Percentiles rank a stretch among this genome's conserved stretches.
phyloP scores from a whole-genome alignment of 1,140 invertebrate genomes.

The Diorhabda carinulata region DNA sequence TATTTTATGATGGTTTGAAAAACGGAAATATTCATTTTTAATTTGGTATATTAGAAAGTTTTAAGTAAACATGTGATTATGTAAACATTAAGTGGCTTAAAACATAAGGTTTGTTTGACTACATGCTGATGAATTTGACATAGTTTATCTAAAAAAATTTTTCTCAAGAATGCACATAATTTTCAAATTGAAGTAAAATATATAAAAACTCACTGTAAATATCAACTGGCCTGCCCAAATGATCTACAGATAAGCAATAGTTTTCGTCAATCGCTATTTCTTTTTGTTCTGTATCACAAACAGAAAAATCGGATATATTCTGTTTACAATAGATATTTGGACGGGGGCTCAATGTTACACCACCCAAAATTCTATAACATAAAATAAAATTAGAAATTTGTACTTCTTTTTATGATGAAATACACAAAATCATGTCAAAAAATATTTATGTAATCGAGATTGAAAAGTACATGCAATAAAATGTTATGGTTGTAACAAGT shows the following conservation, averaged over 20 bases:
- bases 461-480: too few species aligned
- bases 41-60: too few species aligned
- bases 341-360: constrained; percentile 87
- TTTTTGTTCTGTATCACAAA: constrained; percentile 90
- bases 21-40: too few species aligned
- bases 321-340: constrained; percentile 90
- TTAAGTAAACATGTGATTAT: too few species aligned
- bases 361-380: constrained; percentile 74
- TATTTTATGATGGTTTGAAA: background rate
- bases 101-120: background rate
- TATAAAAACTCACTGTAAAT: constrained; percentile 70
- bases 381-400: background rate
- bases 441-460: too few species aligned
- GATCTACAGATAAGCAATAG: constrained; percentile 93
- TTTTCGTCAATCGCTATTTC: constrained; percentile 90
- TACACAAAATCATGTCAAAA: too few species aligned
- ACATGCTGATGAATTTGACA: too few species aligned
- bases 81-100: background rate
- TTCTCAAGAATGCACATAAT: background rate
- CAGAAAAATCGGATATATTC: constrained; percentile 91
- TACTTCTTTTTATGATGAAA: too few species aligned
- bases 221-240: constrained; percentile 87
- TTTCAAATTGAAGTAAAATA: background rate
- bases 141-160: background rate
- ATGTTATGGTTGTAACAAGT: too few species aligned